Conservation (phyloP, 2,113 vertebrate species). For the Calyptomena viridis region DNA sequence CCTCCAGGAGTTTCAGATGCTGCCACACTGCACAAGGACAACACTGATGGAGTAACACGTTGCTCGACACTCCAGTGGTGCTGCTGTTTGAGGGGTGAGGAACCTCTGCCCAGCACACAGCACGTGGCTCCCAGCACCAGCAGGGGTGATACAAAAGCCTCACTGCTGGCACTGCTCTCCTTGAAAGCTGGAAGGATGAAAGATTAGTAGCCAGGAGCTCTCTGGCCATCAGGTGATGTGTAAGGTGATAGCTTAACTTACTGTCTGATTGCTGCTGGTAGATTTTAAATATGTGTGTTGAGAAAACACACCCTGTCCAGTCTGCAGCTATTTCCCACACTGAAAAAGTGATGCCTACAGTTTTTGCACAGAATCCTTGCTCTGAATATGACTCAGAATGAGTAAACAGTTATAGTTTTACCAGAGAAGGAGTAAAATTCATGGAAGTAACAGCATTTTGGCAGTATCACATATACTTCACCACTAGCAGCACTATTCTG, state of each 20-base stretch:
- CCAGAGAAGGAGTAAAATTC: not conserved
- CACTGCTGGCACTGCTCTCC: not conserved
- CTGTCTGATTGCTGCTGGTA: not conserved
- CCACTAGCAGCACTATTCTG: not conserved
- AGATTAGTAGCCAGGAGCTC: not conserved
- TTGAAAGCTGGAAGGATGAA: not conserved
- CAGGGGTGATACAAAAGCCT: not conserved
- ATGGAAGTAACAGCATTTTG: not conserved
- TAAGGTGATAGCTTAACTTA: not conserved
- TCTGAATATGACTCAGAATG: not conserved
- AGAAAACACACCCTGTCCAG: not conserved
- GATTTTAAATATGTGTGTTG: fast-evolving
- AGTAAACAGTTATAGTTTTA: not conserved
- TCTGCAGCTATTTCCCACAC: not conserved
- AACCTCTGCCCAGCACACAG: not conserved
- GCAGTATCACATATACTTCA: not conserved
- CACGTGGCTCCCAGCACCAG: not conserved
- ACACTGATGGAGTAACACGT: not conserved
- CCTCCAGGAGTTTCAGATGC: fast-evolving
- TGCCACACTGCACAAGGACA: not conserved
- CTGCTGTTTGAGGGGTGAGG: not conserved
- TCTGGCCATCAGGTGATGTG: not conserved
- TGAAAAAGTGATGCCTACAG: not conserved
- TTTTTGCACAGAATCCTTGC: not conserved
- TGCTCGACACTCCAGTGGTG: fast-evolving